These are phyloP conservation scores for Elgaria multicarinata DNA, from an alignment of 2,113 vertebrate genomes.

Conservation along the genomic window DNA sequence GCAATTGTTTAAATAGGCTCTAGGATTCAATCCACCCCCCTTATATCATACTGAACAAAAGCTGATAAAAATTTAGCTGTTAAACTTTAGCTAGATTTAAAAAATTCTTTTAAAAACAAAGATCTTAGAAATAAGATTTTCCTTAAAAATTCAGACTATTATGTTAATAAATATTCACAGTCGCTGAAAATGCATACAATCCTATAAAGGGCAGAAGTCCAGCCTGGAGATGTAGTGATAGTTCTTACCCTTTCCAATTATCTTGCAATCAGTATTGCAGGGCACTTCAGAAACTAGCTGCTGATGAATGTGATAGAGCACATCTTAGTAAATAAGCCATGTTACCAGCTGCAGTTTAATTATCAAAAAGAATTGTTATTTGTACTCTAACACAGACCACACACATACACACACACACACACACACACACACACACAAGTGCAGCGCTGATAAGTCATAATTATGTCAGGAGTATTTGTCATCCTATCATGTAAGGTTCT, in stretches of 20 bases:
- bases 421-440: background rate
- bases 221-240: slow-evolving; percentile 22
- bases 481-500: background rate
- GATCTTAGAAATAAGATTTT: background rate
- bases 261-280: slow-evolving; percentile 8
- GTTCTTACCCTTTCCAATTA: slow-evolving; percentile 44
- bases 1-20: background rate
- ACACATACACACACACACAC: background rate
- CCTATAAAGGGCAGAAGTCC: slow-evolving; percentile 29
- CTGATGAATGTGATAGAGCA: background rate
- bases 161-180: slow-evolving; percentile 17
- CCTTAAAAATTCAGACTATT: slow-evolving; percentile 5
- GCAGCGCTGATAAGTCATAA: background rate
- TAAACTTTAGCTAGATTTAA: background rate
- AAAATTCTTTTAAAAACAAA: background rate
- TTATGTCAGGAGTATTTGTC: background rate
- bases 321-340: slow-evolving; percentile 31
- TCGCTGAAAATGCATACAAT: slow-evolving; percentile 24
- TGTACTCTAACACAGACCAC: background rate
- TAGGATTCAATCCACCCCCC: background rate
- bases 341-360: slow-evolving; percentile 31
- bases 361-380: slow-evolving; percentile 26
- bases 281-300: slow-evolving; percentile 44
- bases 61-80: background rate
- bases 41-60: background rate